Conservation (phyloP, 2,797 vertebrate species). For the Carapus acus region DNA sequence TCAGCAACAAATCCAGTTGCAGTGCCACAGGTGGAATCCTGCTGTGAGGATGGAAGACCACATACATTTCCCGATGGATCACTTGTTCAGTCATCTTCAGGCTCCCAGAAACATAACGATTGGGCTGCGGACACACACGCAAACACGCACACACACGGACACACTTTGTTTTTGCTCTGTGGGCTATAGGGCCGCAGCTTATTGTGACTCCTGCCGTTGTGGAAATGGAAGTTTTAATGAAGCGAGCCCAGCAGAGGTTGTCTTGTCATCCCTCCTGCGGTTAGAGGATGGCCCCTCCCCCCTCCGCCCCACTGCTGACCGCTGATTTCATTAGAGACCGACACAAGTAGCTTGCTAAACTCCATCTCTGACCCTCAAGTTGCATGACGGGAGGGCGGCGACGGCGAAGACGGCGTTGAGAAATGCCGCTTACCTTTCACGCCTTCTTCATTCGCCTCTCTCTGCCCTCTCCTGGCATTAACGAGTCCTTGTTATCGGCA, state of each 20-base stretch:
- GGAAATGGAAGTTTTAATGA: constrained; percentile 66
- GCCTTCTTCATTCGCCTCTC: too few relatives aligned
- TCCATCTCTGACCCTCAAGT: too few relatives aligned
- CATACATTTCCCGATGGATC: constrained; percentile 22
- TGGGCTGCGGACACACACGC: constrained; percentile 4
- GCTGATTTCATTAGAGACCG: constrained; percentile 54
- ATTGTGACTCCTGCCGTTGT: constrained; percentile 51
- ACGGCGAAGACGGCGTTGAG: too few relatives aligned
- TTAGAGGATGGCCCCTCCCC: constrained; percentile 32
- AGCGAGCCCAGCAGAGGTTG: constrained; percentile 43
- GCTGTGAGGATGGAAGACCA: constrained; percentile 7
- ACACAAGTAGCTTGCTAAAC: constrained; percentile 16
- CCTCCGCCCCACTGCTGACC: constrained; percentile 33
- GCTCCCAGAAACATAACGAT: constrained; percentile 27
- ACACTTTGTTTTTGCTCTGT: constrained; percentile 17
- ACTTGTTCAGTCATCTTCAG: constrained; percentile 34
- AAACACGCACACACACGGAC: constrained; percentile 11
- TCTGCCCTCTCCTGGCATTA: too few relatives aligned
- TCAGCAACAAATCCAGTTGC: constrained; percentile 24
- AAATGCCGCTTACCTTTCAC: too few relatives aligned
- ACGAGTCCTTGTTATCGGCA: too few relatives aligned
- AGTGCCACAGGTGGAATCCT: constrained; percentile 25
- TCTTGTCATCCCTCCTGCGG: constrained; percentile 23
- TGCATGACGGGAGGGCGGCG: too few relatives aligned
- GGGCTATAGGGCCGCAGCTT: constrained; percentile 34